Conservation (phyloP, 2,113 vertebrate genomes). For the Cephalopterus ornatus region DNA sequence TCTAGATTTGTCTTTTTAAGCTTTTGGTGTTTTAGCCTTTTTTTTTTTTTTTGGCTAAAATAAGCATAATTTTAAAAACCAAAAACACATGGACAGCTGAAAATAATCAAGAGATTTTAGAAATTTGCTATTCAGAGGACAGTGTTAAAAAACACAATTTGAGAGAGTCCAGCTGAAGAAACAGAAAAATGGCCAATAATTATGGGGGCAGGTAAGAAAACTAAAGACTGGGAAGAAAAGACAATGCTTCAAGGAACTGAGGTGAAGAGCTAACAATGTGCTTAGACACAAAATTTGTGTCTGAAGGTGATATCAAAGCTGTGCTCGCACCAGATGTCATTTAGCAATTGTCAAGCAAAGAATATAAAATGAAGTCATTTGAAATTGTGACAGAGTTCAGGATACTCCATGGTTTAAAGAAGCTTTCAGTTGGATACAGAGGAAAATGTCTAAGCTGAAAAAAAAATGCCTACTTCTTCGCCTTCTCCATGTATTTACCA, state of each 20-base stretch:
- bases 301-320: conserved; percentile 21
- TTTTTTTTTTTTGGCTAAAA: background rate
- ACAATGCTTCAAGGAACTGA: background rate
- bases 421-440: background rate
- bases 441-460: background rate
- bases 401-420: background rate
- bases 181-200: background rate
- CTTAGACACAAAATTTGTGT: background rate
- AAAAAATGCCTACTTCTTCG: background rate
- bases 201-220: background rate
- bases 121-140: background rate
- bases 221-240: background rate
- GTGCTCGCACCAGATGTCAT: background rate
- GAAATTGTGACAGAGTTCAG: background rate
- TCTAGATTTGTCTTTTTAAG: background rate
- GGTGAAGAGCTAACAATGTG: background rate
- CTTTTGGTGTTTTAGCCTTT: background rate
- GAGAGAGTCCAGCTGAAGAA: background rate
- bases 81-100: background rate
- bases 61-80: background rate
- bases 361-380: background rate
- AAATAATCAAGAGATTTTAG: background rate
- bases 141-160: background rate
- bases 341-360: background rate
- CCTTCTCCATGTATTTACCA: background rate